Conservation (phyloP, 1,140 invertebrate genomes). For the Dolichoris vasculosae region DNA sequence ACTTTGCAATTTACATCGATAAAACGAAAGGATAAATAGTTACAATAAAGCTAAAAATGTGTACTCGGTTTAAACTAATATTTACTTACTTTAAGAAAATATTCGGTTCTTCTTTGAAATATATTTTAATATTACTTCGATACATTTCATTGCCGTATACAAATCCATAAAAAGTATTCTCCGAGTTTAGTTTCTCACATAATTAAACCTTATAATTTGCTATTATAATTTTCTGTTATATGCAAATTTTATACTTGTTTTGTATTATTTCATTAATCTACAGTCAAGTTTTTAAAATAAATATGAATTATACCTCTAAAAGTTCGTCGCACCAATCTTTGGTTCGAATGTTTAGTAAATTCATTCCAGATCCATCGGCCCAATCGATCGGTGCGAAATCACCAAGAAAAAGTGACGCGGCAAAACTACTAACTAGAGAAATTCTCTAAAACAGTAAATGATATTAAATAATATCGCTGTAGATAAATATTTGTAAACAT, state of each 20-base stretch:
- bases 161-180: too few species aligned
- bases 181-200: too few species aligned
- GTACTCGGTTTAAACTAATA: too few species aligned
- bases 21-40: too few species aligned
- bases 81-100: too few species aligned
- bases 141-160: too few species aligned
- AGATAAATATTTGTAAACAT: not conserved
- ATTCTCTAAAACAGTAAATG: constrained; percentile 80
- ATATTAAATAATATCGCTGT: not conserved
- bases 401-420: constrained; percentile 91
- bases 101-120: too few species aligned
- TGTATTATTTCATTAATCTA: not conserved
- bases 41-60: too few species aligned
- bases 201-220: too few species aligned
- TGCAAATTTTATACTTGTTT: not conserved
- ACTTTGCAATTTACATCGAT: too few species aligned
- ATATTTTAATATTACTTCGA: too few species aligned
- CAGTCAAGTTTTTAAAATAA: not conserved
- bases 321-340: constrained; percentile 87
- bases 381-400: constrained; percentile 92
- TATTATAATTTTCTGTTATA: not conserved
- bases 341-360: constrained; percentile 89
- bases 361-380: constrained; percentile 97
- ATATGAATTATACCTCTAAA: constrained; percentile 77
- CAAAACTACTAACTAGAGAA: constrained; percentile 94